Percentiles rank a stretch among this genome's conserved stretches.
Evolutionary conservation across 2,888 invertebrate species (phyloP).

Genomic region (Luperina testacea): DNA sequence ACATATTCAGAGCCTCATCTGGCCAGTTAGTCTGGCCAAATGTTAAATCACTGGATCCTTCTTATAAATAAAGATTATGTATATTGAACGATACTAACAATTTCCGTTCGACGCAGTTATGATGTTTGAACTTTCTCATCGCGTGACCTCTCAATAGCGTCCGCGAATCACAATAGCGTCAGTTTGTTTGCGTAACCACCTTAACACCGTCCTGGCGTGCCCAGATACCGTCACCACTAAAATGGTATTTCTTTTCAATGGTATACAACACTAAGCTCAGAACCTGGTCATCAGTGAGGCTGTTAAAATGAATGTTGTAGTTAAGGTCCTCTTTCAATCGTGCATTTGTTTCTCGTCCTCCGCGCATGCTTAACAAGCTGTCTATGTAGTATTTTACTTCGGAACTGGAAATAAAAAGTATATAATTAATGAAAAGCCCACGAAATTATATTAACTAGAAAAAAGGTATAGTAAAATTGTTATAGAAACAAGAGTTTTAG

Average conservation of each 20-base stretch:
- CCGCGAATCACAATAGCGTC: conserved; percentile 8
- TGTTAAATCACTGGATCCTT: background rate
- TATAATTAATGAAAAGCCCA: background rate
- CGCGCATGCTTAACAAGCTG: conserved; percentile 69
- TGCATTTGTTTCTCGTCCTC: conserved; percentile 27
- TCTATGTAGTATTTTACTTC: conserved; percentile 79
- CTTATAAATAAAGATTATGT: background rate
- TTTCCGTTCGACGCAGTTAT: background rate
- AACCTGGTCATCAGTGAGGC: conserved; percentile 86
- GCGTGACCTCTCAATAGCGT: background rate
- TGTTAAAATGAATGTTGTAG: conserved; percentile 71
- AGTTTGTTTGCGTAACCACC: conserved; percentile 61
- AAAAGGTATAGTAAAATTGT: background rate
- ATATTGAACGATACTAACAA: conserved; percentile 2
- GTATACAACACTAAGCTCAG: conserved; percentile 92
- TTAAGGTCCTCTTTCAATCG: conserved; percentile 67
- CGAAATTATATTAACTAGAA: background rate
- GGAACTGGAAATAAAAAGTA: conserved; percentile 70
- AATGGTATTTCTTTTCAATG: conserved; percentile 93
- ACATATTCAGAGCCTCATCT: background rate
- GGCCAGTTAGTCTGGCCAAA: too few species aligned
- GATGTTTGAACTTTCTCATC: background rate
- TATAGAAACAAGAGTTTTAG: background rate
- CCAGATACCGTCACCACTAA: conserved; percentile 94
- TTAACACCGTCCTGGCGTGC: conserved; percentile 73